phyloP scores from a whole-genome alignment of 2,113 vertebrate species.

The Furnarius figulus region DNA sequence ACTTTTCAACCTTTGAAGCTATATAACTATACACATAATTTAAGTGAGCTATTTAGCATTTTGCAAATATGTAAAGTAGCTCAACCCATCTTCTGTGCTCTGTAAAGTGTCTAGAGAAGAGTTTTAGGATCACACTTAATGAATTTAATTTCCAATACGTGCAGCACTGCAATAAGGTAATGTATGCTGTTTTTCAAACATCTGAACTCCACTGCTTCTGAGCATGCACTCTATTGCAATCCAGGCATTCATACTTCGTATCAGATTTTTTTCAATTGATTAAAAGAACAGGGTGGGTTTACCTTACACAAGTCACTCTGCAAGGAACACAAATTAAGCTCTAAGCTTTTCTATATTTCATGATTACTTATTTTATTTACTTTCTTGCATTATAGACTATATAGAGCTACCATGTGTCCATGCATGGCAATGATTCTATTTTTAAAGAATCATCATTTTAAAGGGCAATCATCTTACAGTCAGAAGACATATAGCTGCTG shows the following conservation, averaged over 20 bases:
- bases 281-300: not conserved
- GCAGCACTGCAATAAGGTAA: not conserved
- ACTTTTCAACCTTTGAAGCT: not conserved
- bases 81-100: not conserved
- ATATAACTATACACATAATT: not conserved
- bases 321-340: not conserved
- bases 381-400: not conserved
- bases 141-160: not conserved
- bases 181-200: not conserved
- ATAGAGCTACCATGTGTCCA: not conserved
- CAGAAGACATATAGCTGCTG: not conserved
- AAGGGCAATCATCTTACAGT: not conserved
- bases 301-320: not conserved
- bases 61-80: not conserved
- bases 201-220: not conserved
- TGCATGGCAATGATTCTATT: not conserved
- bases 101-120: not conserved
- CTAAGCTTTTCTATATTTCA: not conserved
- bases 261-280: not conserved
- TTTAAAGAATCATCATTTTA: not conserved
- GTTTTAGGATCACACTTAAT: not conserved
- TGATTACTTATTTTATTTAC: not conserved
- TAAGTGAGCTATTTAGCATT: not conserved
- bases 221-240: not conserved
- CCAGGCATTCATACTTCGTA: not conserved